These are phyloP conservation scores for Chrysoperla carnea DNA, from an alignment of 1,140 invertebrate genomes.

Conservation along the genomic window DNA sequence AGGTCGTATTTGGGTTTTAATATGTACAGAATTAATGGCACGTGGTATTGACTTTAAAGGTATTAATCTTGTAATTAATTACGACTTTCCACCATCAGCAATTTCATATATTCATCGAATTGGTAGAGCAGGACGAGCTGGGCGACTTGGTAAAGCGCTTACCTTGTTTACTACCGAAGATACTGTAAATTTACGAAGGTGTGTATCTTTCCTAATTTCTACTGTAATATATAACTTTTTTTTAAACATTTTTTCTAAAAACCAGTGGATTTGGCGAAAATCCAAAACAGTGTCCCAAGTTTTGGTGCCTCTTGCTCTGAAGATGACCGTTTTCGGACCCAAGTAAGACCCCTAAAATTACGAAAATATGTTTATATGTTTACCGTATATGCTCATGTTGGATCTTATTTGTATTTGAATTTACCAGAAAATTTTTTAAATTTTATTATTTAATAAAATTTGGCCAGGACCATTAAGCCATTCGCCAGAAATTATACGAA, in stretches of 20 bases:
- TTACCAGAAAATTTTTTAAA: no score
- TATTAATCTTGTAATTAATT: constrained; percentile 94
- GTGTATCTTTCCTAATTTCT: constrained; percentile 6
- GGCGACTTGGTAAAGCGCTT: constrained; percentile 65
- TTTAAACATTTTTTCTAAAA: not conserved
- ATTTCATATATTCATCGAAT: constrained; percentile 86
- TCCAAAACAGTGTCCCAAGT: no score
- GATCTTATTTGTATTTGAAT: no score
- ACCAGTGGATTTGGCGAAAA: constrained; percentile 3
- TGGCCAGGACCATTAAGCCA: no score
- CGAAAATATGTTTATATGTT: no score
- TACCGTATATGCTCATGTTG: no score
- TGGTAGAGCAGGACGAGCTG: constrained; percentile 87
- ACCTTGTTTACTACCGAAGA: constrained; percentile 93
- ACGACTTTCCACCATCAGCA: constrained; percentile 84
- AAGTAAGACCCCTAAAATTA: no score
- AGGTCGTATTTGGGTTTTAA: constrained; percentile 88
- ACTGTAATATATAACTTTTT: constrained; percentile 1
- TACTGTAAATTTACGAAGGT: constrained; percentile 65
- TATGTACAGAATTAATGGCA: constrained; percentile 94
- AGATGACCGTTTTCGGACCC: no score
- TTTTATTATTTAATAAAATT: no score
- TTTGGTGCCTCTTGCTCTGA: no score
- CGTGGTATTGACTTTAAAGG: constrained; percentile 96
- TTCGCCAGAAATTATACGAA: no score